Conservation (phyloP, 2,888 invertebrate species). For the Drosophila phalerata region DNA sequence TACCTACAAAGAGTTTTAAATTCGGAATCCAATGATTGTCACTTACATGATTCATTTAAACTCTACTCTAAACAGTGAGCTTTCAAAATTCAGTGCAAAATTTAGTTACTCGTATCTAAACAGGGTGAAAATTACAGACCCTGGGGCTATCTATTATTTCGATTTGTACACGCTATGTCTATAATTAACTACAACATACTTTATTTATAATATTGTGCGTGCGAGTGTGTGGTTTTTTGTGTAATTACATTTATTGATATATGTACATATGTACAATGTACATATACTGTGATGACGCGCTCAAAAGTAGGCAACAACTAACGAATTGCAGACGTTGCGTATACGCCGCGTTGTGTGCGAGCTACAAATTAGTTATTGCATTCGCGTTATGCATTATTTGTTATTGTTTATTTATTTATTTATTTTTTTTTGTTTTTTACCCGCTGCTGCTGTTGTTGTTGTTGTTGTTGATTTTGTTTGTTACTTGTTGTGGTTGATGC, state of each 20-base stretch:
- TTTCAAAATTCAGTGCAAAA: not conserved
- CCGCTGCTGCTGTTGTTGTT: not conserved
- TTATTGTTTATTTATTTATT: conserved; percentile 11
- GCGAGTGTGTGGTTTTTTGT: not conserved
- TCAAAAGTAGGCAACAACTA: conserved; percentile 19
- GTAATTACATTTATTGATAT: conserved; percentile 20
- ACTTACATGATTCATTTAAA: too few species aligned
- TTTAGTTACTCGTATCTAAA: not conserved
- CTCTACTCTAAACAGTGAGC: too few species aligned
- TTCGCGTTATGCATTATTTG: conserved; percentile 29
- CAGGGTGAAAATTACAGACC: not conserved
- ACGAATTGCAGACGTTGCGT: conserved; percentile 21
- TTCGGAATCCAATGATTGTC: not conserved
- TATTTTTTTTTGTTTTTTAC: not conserved
- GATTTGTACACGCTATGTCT: not conserved
- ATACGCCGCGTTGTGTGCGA: conserved; percentile 33
- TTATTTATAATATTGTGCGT: not conserved
- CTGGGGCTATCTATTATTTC: conserved; percentile 7
- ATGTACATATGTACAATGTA: too few species aligned
- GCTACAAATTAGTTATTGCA: conserved; percentile 42
- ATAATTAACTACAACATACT: conserved; percentile 2
- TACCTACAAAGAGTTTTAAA: too few species aligned
- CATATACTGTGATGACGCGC: not conserved
- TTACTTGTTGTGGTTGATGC: conserved; percentile 14
- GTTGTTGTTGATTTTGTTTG: conserved; percentile 13